Evolutionary conservation across 2,888 invertebrate genomes (phyloP).

Genomic region (Xanthia togata): DNA sequence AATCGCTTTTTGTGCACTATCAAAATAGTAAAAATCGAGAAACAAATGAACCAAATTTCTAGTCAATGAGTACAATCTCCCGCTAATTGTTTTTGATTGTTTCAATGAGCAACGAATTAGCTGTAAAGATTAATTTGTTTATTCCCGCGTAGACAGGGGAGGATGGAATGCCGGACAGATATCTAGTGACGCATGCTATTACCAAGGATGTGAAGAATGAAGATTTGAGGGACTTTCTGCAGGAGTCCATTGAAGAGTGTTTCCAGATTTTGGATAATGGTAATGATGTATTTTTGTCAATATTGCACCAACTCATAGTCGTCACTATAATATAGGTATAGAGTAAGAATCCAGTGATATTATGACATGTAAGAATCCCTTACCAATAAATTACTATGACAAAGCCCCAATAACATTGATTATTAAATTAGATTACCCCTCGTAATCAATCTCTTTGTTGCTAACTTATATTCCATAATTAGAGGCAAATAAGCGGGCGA

Average conservation of each 20-base stretch:
- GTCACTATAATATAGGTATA: no score
- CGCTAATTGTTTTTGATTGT: constrained; percentile 57
- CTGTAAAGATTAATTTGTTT: constrained; percentile 35
- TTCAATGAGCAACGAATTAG: constrained; percentile 27
- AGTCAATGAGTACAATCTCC: constrained; percentile 26
- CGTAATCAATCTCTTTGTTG: no score
- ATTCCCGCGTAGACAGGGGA: constrained; percentile 87
- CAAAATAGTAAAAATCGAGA: neutral
- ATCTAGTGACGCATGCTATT: constrained; percentile 91
- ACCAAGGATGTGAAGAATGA: constrained; percentile 91
- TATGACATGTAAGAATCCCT: no score
- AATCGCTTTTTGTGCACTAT: neutral
- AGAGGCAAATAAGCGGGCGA: no score
- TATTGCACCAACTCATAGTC: no score
- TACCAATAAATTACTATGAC: no score
- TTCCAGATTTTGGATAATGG: constrained; percentile 91
- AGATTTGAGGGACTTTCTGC: constrained; percentile 92
- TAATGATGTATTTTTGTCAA: constrained; percentile 50
- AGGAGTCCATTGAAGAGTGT: constrained; percentile 93
- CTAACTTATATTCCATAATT: no score
- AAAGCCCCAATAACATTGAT: no score
- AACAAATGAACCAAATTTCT: neutral
- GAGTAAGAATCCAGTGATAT: no score
- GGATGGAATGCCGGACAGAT: constrained; percentile 92
- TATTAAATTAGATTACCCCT: no score